phyloP scores from a whole-genome alignment of 1,140 invertebrate genomes.

The Drosophila nigrodunni region DNA sequence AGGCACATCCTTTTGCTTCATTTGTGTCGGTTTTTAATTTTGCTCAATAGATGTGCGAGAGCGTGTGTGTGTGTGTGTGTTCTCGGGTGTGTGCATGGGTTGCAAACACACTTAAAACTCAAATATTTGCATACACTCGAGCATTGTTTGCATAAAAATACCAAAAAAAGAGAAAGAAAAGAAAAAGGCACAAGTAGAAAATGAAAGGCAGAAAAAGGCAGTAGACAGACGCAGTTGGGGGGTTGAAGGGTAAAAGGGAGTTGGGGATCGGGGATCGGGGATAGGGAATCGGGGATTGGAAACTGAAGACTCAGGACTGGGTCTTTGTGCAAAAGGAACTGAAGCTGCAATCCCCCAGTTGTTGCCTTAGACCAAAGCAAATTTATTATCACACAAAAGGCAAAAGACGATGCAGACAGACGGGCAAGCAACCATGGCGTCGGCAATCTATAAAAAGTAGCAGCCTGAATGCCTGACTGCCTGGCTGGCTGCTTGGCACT shows the following conservation, averaged over 20 bases:
- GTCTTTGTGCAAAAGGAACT: slow-evolving; percentile 35
- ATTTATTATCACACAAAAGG: slow-evolving; percentile 81
- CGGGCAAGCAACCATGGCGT: slow-evolving; percentile 5
- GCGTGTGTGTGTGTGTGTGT: slow-evolving; percentile 33
- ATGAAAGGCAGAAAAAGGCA: slow-evolving; percentile 68
- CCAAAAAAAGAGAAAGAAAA: slow-evolving; percentile 59
- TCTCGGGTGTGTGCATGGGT: slow-evolving; percentile 40
- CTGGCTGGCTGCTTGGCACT: not conserved
- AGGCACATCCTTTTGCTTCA: slow-evolving; percentile 62
- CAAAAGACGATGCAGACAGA: slow-evolving; percentile 59
- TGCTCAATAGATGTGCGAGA: slow-evolving; percentile 37
- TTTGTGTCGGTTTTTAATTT: slow-evolving; percentile 80
- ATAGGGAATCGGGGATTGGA: not conserved
- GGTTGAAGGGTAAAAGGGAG: not conserved
- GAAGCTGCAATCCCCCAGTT: slow-evolving; percentile 63
- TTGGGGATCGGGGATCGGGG: not conserved
- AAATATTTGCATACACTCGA: slow-evolving; percentile 83
- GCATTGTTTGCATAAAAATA: slow-evolving; percentile 83
- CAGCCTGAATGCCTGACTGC: slow-evolving; percentile 23
- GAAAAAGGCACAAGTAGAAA: slow-evolving; percentile 37
- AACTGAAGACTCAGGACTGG: not conserved
- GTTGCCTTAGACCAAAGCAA: slow-evolving; percentile 79
- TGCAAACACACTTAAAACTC: slow-evolving; percentile 81
- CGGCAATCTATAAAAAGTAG: slow-evolving; percentile 72
- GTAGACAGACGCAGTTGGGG: slow-evolving; percentile 20